These are phyloP conservation scores for Lindbergichthys nudifrons DNA, from an alignment of 2,797 vertebrate species.

Conservation along the genomic window DNA sequence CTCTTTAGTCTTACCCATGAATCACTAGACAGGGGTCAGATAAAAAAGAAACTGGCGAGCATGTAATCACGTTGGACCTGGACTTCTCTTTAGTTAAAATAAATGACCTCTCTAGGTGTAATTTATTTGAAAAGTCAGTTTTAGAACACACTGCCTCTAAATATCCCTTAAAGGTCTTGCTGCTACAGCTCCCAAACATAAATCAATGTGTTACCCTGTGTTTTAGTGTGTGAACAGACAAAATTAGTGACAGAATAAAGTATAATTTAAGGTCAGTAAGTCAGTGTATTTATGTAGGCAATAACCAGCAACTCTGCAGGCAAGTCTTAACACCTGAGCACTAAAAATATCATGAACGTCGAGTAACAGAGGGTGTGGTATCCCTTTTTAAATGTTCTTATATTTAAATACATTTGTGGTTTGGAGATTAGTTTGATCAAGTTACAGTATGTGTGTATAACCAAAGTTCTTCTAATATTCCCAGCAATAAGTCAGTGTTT, in stretches of 20 bases:
- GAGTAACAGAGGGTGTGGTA: too few relatives aligned
- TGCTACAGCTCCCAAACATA: background rate
- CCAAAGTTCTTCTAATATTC: too few relatives aligned
- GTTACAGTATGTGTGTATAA: too few relatives aligned
- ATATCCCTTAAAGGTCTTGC: background rate
- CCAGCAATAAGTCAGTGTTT: too few relatives aligned
- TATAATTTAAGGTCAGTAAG: background rate
- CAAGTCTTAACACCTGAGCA: too few relatives aligned
- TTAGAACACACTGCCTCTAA: background rate
- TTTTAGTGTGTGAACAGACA: background rate
- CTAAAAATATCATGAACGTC: too few relatives aligned
- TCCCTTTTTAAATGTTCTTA: too few relatives aligned
- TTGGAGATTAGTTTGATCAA: too few relatives aligned
- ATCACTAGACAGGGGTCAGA: conserved; percentile 36
- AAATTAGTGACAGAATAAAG: background rate
- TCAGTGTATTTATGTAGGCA: too few relatives aligned
- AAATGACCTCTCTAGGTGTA: background rate
- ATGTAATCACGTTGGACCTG: conserved; percentile 22
- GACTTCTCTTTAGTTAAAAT: conserved; percentile 1
- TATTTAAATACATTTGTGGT: too few relatives aligned
- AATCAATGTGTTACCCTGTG: background rate
- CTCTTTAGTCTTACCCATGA: conserved; percentile 33
- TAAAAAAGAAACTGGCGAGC: conserved; percentile 12
- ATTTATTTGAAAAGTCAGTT: background rate
- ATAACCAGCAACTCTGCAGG: too few relatives aligned